phyloP scores from a whole-genome alignment of 2,113 vertebrate genomes.

The Kryptolebias marmoratus region DNA sequence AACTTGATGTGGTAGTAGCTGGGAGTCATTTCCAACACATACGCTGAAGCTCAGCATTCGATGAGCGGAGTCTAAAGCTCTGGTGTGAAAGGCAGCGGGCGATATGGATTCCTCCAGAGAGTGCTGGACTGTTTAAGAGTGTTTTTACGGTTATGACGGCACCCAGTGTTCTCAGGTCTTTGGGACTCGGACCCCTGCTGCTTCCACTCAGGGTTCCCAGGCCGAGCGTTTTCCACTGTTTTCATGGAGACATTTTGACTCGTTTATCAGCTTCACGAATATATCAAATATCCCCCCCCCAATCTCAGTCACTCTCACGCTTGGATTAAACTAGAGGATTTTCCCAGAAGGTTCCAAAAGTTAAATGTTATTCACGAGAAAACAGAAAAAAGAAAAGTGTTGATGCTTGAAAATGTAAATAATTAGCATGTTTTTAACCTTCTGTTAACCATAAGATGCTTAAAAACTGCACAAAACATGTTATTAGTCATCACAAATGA shows the following conservation, averaged over 20 bases:
- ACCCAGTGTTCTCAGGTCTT: slow-evolving; percentile 13
- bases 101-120: too few relatives aligned
- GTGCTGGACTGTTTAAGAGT: too few relatives aligned
- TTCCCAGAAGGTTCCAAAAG: slow-evolving; percentile 8
- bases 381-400: not conserved
- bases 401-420: not conserved
- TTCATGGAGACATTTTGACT: slow-evolving; percentile 58
- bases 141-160: not conserved
- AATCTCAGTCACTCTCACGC: slow-evolving; percentile 15
- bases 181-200: slow-evolving; percentile 32
- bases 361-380: not conserved
- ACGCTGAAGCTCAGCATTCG: too few relatives aligned
- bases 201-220: slow-evolving; percentile 73
- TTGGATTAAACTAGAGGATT: slow-evolving; percentile 2
- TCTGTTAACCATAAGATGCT: too few relatives aligned
- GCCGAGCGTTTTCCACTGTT: slow-evolving; percentile 59
- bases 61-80: too few relatives aligned
- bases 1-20: too few relatives aligned
- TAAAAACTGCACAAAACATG: too few relatives aligned
- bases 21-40: too few relatives aligned
- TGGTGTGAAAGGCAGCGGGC: too few relatives aligned
- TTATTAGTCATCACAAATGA: too few relatives aligned
- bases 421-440: not conserved
- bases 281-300: slow-evolving; percentile 24
- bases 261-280: slow-evolving; percentile 34